phyloP scores from a whole-genome alignment of 2,797 vertebrate genomes.

The Hypotaenidia okinawae region DNA sequence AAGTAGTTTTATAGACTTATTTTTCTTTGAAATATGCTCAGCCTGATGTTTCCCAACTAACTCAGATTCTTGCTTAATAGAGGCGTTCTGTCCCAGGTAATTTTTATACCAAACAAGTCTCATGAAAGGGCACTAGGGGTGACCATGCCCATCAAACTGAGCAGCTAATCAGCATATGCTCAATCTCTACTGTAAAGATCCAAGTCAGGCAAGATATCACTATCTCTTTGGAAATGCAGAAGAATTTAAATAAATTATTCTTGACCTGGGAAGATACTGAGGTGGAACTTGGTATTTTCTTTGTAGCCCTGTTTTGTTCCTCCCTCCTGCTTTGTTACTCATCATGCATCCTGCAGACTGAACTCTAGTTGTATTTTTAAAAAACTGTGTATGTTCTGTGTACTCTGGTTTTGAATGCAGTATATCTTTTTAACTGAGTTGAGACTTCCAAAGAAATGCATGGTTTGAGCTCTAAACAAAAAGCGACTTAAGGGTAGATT shows the following conservation, averaged over 20 bases:
- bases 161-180: not conserved
- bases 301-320: not conserved
- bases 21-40: not conserved
- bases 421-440: not conserved
- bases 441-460: not conserved
- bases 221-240: not conserved
- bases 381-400: not conserved
- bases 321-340: not conserved
- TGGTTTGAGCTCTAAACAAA: not conserved
- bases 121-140: accelerated
- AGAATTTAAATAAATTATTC: not conserved
- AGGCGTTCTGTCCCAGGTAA: not conserved
- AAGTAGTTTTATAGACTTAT: not conserved
- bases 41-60: not conserved
- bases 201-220: not conserved
- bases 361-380: not conserved
- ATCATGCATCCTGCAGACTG: not conserved
- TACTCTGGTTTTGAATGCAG: not conserved
- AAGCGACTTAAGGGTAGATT: not conserved
- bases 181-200: not conserved
- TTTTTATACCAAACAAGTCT: not conserved
- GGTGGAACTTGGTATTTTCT: not conserved
- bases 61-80: not conserved
- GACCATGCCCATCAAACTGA: not conserved
- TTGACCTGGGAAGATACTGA: not conserved